These are phyloP conservation scores for Sebastes hubbsi DNA, from an alignment of 2,797 vertebrate genomes.

Conservation along the genomic window DNA sequence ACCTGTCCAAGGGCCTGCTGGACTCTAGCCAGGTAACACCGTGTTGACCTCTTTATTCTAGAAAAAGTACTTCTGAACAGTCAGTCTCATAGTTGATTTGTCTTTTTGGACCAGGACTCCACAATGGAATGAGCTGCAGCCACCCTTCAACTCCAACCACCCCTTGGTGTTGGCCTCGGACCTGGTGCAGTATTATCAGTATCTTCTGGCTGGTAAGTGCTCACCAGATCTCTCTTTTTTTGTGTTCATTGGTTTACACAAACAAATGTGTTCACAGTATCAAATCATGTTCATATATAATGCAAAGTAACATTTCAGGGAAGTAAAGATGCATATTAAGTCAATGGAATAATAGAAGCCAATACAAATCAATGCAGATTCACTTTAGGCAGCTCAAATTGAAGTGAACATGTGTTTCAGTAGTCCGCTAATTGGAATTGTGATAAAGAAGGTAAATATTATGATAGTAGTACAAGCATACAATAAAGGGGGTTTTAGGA, in stretches of 20 bases:
- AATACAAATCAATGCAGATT: constrained; percentile 15
- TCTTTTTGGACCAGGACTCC: constrained; percentile 86
- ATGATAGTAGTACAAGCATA: no score
- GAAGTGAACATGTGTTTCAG: background rate
- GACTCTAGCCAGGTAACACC: constrained; percentile 90
- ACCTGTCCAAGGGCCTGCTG: constrained; percentile 95
- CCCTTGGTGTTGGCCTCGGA: constrained; percentile 93
- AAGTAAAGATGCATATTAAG: background rate
- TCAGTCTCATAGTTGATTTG: constrained; percentile 39
- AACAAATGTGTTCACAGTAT: background rate
- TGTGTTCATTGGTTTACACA: background rate
- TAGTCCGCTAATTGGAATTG: rapidly evolving
- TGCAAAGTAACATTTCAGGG: background rate
- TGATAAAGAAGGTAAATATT: no score
- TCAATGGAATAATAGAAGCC: background rate
- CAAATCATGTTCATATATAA: background rate
- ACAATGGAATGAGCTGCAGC: constrained; percentile 98
- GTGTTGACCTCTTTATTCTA: background rate
- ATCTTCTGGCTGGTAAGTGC: constrained; percentile 92
- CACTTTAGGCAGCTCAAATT: background rate
- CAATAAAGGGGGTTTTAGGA: no score
- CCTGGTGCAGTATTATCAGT: constrained; percentile 95
- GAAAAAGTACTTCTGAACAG: background rate
- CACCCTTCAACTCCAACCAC: constrained; percentile 95
- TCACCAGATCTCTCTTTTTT: background rate